Conservation (phyloP, 2,797 vertebrate species). For the Antennarius maculatus region DNA sequence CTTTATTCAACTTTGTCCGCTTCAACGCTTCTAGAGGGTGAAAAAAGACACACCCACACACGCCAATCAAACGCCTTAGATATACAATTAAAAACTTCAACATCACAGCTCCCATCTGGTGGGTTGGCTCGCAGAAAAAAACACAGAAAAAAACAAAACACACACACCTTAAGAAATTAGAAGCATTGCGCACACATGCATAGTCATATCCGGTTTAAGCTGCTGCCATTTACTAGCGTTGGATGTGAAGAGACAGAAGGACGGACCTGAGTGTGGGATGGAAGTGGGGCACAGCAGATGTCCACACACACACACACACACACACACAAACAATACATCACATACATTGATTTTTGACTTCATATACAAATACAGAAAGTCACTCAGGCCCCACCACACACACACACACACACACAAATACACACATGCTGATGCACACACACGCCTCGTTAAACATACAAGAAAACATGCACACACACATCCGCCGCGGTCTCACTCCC, state of each 20-base stretch:
- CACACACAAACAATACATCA: slow-evolving; percentile 15
- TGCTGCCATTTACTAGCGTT: slow-evolving; percentile 40
- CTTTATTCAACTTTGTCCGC: slow-evolving; percentile 29
- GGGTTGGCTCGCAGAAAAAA: slow-evolving; percentile 40
- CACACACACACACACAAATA: slow-evolving; percentile 15
- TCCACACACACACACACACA: slow-evolving; percentile 28
- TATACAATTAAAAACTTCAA: slow-evolving; percentile 65
- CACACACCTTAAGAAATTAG: slow-evolving; percentile 36
- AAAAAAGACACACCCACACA: slow-evolving; percentile 39
- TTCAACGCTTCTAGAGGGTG: slow-evolving; percentile 7
- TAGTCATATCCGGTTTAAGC: slow-evolving; percentile 22
- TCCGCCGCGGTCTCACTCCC: slow-evolving; percentile 22
- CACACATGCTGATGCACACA: slow-evolving; percentile 13
- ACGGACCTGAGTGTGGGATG: slow-evolving; percentile 47
- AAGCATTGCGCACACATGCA: slow-evolving; percentile 16
- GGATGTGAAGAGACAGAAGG: slow-evolving; percentile 51
- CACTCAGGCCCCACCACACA: not conserved
- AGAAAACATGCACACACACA: slow-evolving; percentile 25
- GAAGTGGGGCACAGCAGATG: slow-evolving; percentile 58
- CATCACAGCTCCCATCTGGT: slow-evolving; percentile 70
- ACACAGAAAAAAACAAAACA: slow-evolving; percentile 8
- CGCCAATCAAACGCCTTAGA: slow-evolving; percentile 52
- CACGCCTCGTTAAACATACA: slow-evolving; percentile 23
- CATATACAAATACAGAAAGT: not conserved
- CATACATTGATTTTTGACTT: slow-evolving; percentile 24